Percentiles rank a stretch among this genome's conserved stretches.
These are phyloP conservation scores for Gastrophysa polygoni DNA, from an alignment of 2,888 invertebrate species.

Conservation along the genomic window DNA sequence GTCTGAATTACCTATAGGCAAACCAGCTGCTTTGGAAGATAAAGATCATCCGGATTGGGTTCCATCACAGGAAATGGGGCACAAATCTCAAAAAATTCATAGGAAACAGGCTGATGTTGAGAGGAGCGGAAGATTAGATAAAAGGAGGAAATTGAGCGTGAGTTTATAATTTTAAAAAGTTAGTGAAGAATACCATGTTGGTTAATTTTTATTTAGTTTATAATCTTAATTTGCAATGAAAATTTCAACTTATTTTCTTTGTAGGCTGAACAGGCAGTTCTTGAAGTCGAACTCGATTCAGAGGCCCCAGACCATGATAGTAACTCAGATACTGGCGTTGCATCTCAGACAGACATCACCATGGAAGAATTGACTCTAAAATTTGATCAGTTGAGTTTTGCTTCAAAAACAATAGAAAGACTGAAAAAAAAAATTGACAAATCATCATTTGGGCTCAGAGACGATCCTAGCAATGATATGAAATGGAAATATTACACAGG, in stretches of 20 bases:
- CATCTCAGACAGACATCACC: conserved; percentile 7
- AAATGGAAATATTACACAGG: conserved; percentile 25
- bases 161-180: neutral
- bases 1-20: conserved; percentile 15
- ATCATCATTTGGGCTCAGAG: conserved; percentile 16
- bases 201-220: neutral
- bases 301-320: neutral
- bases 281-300: neutral
- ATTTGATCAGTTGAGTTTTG: conserved; percentile 5
- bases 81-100: conserved; percentile 3
- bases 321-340: neutral
- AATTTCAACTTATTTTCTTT: neutral
- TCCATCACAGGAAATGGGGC: conserved; percentile 14
- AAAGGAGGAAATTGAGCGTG: conserved; percentile 1
- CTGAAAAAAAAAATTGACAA: conserved; percentile 6
- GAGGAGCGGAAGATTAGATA: conserved; percentile 4
- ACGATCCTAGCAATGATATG: conserved; percentile 10
- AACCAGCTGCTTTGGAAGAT: conserved; percentile 16
- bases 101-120: neutral
- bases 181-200: neutral
- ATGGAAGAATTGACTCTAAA: neutral
- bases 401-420: conserved; percentile 7
- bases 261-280: neutral
- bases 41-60: conserved; percentile 21
- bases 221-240: no score